These are phyloP conservation scores for Neoniphon sammara DNA, from an alignment of 2,797 vertebrate species.

Conservation along the genomic window DNA sequence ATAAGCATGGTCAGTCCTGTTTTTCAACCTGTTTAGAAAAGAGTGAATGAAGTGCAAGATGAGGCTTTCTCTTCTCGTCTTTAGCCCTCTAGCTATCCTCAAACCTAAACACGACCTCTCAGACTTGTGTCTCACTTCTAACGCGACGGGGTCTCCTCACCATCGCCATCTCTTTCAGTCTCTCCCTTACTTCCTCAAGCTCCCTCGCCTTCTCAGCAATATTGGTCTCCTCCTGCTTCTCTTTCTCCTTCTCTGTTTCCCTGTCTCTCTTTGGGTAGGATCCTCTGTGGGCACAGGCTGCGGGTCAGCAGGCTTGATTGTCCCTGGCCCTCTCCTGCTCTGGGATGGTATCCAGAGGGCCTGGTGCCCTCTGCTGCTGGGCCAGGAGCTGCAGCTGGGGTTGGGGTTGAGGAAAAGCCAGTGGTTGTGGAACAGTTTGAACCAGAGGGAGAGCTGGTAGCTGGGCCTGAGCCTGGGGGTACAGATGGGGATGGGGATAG, in stretches of 20 bases:
- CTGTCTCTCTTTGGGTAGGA: constrained; percentile 57
- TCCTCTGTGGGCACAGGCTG: constrained; percentile 79
- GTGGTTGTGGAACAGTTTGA: constrained; percentile 67
- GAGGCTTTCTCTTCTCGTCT: constrained; percentile 18
- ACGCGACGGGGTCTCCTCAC: constrained; percentile 59
- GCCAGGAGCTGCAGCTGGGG: constrained; percentile 59
- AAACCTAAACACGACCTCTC: constrained; percentile 17
- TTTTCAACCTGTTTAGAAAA: constrained; percentile 28
- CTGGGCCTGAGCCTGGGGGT: constrained; percentile 39
- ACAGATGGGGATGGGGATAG: neutral
- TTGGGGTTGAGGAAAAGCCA: constrained; percentile 71
- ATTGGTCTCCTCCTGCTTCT: constrained; percentile 26
- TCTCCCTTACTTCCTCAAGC: constrained; percentile 49
- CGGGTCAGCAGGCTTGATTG: constrained; percentile 82
- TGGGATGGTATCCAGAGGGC: constrained; percentile 78
- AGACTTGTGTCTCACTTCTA: constrained; percentile 77
- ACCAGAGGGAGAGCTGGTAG: constrained; percentile 43
- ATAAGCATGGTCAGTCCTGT: constrained; percentile 10
- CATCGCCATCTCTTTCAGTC: constrained; percentile 50
- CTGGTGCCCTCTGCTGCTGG: constrained; percentile 71
- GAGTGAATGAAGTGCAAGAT: constrained; percentile 31
- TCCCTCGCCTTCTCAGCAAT: constrained; percentile 27
- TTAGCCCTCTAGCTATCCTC: neutral
- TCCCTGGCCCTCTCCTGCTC: constrained; percentile 81
- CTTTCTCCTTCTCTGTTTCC: neutral